Evolutionary conservation across 2,888 invertebrate genomes (phyloP).

Genomic region (Luffia ferchaultella): DNA sequence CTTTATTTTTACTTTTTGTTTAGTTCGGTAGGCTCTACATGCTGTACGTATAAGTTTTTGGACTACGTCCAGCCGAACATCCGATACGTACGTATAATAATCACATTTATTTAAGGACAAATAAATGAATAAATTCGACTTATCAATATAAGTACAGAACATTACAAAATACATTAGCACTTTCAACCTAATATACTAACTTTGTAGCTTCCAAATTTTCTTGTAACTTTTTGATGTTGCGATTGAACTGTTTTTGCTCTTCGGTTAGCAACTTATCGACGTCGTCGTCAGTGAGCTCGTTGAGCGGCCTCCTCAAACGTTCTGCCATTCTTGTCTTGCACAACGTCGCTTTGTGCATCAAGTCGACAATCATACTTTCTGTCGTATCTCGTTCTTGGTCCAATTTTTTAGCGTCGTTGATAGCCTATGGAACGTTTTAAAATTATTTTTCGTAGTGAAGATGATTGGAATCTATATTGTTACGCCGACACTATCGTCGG

Average conservation of each 20-base stretch:
- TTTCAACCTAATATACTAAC: too few relatives aligned
- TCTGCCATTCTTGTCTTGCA: constrained; percentile 78
- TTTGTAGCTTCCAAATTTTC: constrained; percentile 68
- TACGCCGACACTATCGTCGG: too few relatives aligned
- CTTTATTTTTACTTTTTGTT: too few relatives aligned
- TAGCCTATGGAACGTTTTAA: constrained; percentile 54
- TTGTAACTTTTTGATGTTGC: constrained; percentile 63
- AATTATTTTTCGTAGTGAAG: too few relatives aligned
- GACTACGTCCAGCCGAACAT: neutral
- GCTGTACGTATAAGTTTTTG: neutral
- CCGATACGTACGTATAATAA: neutral
- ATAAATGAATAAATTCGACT: neutral
- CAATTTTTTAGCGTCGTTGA: constrained; percentile 74
- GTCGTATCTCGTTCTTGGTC: constrained; percentile 72
- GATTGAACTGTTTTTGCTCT: constrained; percentile 67
- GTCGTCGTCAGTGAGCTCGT: constrained; percentile 73
- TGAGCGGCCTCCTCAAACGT: constrained; percentile 69
- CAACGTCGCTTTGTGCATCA: constrained; percentile 73
- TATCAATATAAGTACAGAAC: neutral
- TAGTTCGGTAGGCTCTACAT: neutral
- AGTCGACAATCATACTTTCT: constrained; percentile 72
- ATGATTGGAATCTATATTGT: too few relatives aligned
- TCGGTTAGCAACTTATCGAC: constrained; percentile 69
- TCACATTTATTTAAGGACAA: neutral
- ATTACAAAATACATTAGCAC: too few relatives aligned